phyloP scores from a whole-genome alignment of 2,888 invertebrate genomes.

The Eristalis intricaria region DNA sequence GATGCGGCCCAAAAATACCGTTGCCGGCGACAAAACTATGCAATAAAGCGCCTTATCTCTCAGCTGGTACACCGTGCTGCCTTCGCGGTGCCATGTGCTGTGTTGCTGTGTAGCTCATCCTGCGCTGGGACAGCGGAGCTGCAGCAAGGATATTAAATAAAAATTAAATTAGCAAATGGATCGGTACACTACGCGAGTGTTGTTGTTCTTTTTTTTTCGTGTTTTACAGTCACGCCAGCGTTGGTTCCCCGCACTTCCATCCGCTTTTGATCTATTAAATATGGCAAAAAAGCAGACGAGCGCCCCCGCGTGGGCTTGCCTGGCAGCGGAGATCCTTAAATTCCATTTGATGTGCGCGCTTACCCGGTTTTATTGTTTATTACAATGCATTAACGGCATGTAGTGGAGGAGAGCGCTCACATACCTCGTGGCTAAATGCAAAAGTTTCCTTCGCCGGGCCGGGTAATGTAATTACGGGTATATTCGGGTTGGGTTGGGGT shows the following conservation, averaged over 20 bases:
- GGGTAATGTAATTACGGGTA: constrained; percentile 41
- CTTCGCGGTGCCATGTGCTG: constrained; percentile 14
- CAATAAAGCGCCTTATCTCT: constrained; percentile 63
- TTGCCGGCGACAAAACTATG: constrained; percentile 45
- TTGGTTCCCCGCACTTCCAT: constrained; percentile 1
- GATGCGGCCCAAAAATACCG: not conserved
- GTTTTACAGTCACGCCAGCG: not conserved
- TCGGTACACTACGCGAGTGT: constrained; percentile 39
- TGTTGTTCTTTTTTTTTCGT: constrained; percentile 35
- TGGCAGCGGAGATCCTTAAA: constrained; percentile 33
- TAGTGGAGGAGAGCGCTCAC: constrained; percentile 2
- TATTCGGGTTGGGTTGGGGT: not conserved
- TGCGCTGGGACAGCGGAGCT: not conserved
- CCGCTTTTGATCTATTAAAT: constrained; percentile 50
- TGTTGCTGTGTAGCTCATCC: not conserved
- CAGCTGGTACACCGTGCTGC: constrained; percentile 42
- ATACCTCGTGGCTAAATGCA: constrained; percentile 31
- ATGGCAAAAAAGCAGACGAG: not conserved
- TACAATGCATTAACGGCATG: constrained; percentile 54
- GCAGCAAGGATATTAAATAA: constrained; percentile 61
- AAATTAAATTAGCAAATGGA: constrained; percentile 69
- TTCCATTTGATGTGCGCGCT: constrained; percentile 50
- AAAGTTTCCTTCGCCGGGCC: constrained; percentile 40
- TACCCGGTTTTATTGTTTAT: constrained; percentile 61
- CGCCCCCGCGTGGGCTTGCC: not conserved